A percentile compares a stretch with the other conserved stretches of the same genome.
These are phyloP conservation scores for Lacerta viridis DNA, from an alignment of 2,797 vertebrate genomes.

Conservation along the genomic window DNA sequence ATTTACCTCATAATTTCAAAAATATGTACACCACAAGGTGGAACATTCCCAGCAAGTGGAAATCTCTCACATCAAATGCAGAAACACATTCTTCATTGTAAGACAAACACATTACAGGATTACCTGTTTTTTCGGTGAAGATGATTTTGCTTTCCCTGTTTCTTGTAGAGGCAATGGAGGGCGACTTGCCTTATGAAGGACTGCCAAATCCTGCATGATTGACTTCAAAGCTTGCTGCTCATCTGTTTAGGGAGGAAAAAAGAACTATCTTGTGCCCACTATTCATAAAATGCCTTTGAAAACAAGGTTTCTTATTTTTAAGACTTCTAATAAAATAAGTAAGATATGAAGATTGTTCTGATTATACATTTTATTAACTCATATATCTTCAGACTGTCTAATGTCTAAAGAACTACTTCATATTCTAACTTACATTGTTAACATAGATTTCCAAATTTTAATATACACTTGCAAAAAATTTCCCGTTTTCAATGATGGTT, in stretches of 20 bases:
- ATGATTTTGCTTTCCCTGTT: slow-evolving; percentile 90
- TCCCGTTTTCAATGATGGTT: not conserved
- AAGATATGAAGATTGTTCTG: not conserved
- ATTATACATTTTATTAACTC: not conserved
- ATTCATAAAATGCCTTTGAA: not conserved
- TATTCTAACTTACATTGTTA: not conserved
- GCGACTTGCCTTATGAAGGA: slow-evolving; percentile 96
- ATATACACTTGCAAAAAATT: not conserved
- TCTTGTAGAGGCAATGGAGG: slow-evolving; percentile 90
- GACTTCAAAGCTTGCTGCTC: slow-evolving; percentile 98
- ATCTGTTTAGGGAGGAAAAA: slow-evolving; percentile 81
- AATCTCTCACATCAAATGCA: slow-evolving; percentile 41
- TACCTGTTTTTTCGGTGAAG: slow-evolving; percentile 97
- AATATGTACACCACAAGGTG: slow-evolving; percentile 52
- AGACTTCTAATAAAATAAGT: too few relatives aligned
- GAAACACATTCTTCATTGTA: not conserved
- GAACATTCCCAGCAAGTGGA: slow-evolving; percentile 30
- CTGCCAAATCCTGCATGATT: slow-evolving; percentile 99
- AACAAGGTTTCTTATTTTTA: not conserved
- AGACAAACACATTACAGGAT: slow-evolving; percentile 37
- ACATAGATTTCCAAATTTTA: not conserved
- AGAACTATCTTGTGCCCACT: slow-evolving; percentile 1
- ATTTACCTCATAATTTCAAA: slow-evolving; percentile 55
- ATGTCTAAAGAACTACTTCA: not conserved
- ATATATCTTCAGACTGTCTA: not conserved